Base-by-base conservation (phyloP, 2,888 invertebrate genomes). In the Agonum fuliginosum region DNA sequence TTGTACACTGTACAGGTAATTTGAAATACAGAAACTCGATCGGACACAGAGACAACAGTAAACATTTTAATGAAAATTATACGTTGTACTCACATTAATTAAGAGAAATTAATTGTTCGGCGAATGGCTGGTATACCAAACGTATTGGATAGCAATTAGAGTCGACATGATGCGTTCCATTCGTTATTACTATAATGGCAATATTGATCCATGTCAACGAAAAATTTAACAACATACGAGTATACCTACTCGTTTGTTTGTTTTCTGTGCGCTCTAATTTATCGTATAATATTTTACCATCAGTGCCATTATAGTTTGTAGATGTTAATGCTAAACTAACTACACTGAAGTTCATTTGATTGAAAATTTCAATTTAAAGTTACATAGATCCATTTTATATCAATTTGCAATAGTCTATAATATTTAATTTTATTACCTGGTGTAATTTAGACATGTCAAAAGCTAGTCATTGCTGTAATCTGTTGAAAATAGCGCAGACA, bases 91-190 rank as follows among this genome's bases (percentile, higher is more conserved):
- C 54, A 24, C 54, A 24, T 54, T 54, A 54, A 54, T 54, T 54
- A 54, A 54, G 54, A 54, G 54, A 20, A 24, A 54, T 54, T 54
- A 54, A 54, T 54, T 54, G 54, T 54, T 22, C 22, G n/a, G 20
- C 24, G 22, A 22, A 54, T 22, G 22, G 22, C 24, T 22, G 22
- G 54, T 12, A 65, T 17, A 37, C 67, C 37, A 20, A 67, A 41
- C 37, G 14, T 67, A 67, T 67, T 67, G 67, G 41, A 67, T 67
- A 37, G 22, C 67, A 67, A 67, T 67, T 67, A 67, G 19, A 67
- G 10, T n/a, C 37, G 67, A 34, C n/a, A 67, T 67, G 19, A 37
- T 67, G 54, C 22, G 41, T 67, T 67, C n/a, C 41, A 34, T 67
- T 41, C 12, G 67, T 37, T 67, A 20, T 37, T 20, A 67, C n/a